Conservation (phyloP, 2,797 vertebrate species). For the Mionectes olivaceus region DNA sequence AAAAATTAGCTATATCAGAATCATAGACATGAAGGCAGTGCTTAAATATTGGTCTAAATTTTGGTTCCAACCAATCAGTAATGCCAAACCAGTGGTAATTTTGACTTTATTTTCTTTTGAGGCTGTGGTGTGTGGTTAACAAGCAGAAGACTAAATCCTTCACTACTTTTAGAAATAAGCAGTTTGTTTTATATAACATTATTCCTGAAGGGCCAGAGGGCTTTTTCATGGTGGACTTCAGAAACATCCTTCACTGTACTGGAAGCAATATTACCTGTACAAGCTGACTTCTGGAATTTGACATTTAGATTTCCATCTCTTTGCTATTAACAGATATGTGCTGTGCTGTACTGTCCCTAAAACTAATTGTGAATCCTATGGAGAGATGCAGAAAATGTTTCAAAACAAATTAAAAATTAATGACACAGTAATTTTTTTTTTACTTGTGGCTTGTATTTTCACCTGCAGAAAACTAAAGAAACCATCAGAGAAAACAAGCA, state of each 20-base stretch:
- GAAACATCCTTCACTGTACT: neutral
- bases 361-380: conserved; percentile 4
- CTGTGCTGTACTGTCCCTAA: neutral
- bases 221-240: neutral
- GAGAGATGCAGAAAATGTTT: conserved; percentile 4
- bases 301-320: neutral
- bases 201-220: neutral
- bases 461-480: conserved; percentile 48
- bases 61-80: neutral
- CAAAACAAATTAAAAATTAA: conserved; percentile 69
- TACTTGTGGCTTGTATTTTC: conserved; percentile 34
- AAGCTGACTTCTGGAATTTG: neutral
- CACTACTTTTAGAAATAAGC: neutral
- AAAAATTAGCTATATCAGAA: neutral
- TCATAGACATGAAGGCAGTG: neutral
- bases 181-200: neutral
- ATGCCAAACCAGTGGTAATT: neutral
- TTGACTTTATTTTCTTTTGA: neutral
- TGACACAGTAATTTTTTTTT: neutral
- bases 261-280: neutral
- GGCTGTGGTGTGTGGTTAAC: neutral
- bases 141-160: neutral
- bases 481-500: neutral
- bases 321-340: neutral
- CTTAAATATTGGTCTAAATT: neutral